A percentile compares a stretch with the other conserved stretches of the same genome.
Conservation (phyloP, 37 sponge, comb jelly and placozoan genomes). For the Petrosia ficiformis region DNA sequence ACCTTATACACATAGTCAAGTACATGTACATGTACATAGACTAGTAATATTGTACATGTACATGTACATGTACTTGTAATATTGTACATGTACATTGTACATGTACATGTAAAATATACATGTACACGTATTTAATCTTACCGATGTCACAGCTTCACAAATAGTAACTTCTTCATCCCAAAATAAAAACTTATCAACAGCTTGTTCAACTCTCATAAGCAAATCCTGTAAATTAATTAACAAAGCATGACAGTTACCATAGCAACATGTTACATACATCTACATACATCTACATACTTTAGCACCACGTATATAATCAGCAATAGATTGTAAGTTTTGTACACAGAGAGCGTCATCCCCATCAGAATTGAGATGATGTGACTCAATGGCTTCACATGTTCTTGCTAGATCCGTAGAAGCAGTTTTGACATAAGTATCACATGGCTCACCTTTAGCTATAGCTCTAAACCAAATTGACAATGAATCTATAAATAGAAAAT, state of each 20-base stretch:
- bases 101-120: too few species aligned
- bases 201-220: constrained; percentile 72
- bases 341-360: constrained; percentile 52
- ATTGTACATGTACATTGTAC: too few species aligned
- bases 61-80: too few species aligned
- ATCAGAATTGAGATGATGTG: constrained; percentile 37
- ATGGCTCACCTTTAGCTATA: constrained; percentile 50
- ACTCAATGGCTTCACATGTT: constrained; percentile 62
- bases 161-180: constrained; percentile 89
- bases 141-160: constrained; percentile 60
- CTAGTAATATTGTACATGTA: too few species aligned
- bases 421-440: constrained; percentile 60
- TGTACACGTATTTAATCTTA: too few species aligned
- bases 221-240: constrained; percentile 38
- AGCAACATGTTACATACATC: not conserved
- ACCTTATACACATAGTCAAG: too few species aligned
- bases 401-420: constrained; percentile 50
- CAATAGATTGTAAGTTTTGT: constrained; percentile 69
- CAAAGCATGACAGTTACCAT: constrained; percentile 5
- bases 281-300: constrained; percentile 19
- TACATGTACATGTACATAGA: too few species aligned
- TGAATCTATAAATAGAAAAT: not conserved
- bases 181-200: constrained; percentile 76
- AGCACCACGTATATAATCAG: constrained; percentile 60
- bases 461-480: constrained; percentile 53